Evolutionary conservation across 2,888 invertebrate species (phyloP), one percentile per base, ranked within the genome.

Genomic region (Trissolcus brochymenae): DNA sequence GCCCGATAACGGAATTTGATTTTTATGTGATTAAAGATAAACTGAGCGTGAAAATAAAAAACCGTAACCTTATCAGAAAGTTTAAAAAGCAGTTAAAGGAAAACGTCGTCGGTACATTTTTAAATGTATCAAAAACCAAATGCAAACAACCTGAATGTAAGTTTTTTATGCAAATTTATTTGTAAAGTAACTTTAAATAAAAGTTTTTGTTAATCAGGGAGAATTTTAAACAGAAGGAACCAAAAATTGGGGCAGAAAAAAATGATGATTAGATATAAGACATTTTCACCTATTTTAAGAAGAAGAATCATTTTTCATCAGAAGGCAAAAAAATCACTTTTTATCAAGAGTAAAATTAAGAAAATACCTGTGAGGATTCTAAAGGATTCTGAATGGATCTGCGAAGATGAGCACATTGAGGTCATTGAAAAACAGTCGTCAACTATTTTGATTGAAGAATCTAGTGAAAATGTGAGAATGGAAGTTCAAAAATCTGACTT

Each of bases 1-100:
- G 80, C 17, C 71, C 76, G 6, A 55, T 55, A 6, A 60, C 71
- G 0, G 81, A 74, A 50, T 67, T 70, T 49, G 49, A 60, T 29
- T 49, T 57, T 29, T 16, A 21, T 50, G 1, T 6, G 3, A 21
- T 19, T 4, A 51, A 19, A 9, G 17, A n/a, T 14, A 57, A 55
- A 25, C 35, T 61, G 9, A 40, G 25, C 35, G 50, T 73, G 0
- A 46, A 40, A 40, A 68, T 78, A 21, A 35, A 57, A 19, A 75
- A 67, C 41, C 43, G 16, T 0, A 21, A 54, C 1, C 17, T 75
- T 4, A 14, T 64, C 0, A 55, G 21, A n/a, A 75, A 40, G 25
- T 16, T 78, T 4, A 75, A 67, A 19, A 14, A 7, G 19, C 21
- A 19, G n/a, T 51, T 78, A 25, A 78, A 78, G 40, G 25, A 71